Percentiles rank a stretch among this genome's conserved stretches.
Evolutionary conservation across 2,888 invertebrate species (phyloP).

Genomic region (Graphium colonna): DNA sequence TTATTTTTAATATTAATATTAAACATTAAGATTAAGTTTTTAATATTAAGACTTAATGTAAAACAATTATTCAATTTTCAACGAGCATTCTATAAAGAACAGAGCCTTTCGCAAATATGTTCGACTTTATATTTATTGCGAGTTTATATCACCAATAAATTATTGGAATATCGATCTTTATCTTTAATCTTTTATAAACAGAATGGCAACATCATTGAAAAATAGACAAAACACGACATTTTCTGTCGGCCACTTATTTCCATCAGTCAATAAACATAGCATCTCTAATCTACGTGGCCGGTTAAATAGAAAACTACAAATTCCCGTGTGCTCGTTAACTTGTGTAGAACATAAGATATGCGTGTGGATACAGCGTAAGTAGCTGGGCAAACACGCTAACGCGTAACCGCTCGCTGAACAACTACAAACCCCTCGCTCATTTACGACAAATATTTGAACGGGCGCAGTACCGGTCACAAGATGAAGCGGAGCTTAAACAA

Average conservation of each 20-base stretch:
- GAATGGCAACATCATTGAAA: too few species aligned
- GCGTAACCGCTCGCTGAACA: conserved; percentile 32
- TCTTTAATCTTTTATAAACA: too few species aligned
- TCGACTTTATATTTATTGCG: too few species aligned
- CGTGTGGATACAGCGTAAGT: conserved; percentile 35
- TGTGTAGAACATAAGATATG: conserved; percentile 18
- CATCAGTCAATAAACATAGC: background rate
- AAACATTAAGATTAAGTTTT: too few species aligned
- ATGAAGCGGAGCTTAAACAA: conserved; percentile 21
- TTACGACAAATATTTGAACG: conserved; percentile 61
- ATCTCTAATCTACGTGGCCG: background rate
- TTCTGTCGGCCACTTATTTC: background rate
- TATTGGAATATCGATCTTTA: too few species aligned
- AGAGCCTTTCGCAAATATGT: too few species aligned
- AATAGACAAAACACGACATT: too few species aligned
- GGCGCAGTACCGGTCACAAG: conserved; percentile 29
- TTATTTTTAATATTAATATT: too few species aligned
- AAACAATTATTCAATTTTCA: too few species aligned
- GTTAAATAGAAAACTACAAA: conserved; percentile 15
- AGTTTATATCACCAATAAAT: too few species aligned
- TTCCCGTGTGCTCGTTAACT: conserved; percentile 31
- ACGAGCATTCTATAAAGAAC: too few species aligned
- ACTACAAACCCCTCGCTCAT: conserved; percentile 52
- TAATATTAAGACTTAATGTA: too few species aligned
- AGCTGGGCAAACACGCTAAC: conserved; percentile 44